Evolutionary conservation across 2,888 invertebrate species (phyloP), one percentile per base, ranked within the genome.

Genomic region (Amblyjoppa fuscipennis): DNA sequence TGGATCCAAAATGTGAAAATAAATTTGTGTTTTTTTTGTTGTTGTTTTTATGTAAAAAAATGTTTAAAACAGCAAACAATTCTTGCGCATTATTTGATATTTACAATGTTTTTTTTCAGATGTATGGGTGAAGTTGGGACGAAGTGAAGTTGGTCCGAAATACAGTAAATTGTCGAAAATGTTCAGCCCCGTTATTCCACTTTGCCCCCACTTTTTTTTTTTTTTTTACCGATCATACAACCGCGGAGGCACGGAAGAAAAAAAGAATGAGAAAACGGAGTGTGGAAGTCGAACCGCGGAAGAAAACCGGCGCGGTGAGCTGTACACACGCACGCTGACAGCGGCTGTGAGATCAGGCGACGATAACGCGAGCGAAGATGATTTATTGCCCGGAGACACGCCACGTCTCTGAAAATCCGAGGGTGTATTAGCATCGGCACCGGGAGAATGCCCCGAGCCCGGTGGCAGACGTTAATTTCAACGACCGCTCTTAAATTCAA

Each of bases 331-430:
- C 90, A 89, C 86, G 89, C 89, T 89, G 91, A 90, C 91, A 88
- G 89, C 84, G 88, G 84, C 86, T 87, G 16, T 49, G 89, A 90
- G 91, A 92, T 91, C 86, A 88, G 89, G 87, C 87, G 91, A 91
- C 90, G 90, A 87, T 81, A 83, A 20, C 70, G 51, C 88, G 88
- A 88, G 89, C 87, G 90, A 91, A 91, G 89, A 93, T 93, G 92
- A 93, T 93, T 93, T 92, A 93, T 91, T 89, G 88, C 83, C 87
- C 82, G 78, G 86, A 88, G 90, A 91, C 92, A 91, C 90, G 92
- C 90, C 89, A 92, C 81, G 81, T 83, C 81, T 16, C 59, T 51
- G 76, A 16, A 64, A 59, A 84, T 76, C 64, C 56, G 59, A 53
- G 69, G 53, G 45, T 68, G 51, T 74, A 61, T 70, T 83, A 73